Conservation (phyloP, 2,888 invertebrate species). For the Drosophila anomalata region DNA sequence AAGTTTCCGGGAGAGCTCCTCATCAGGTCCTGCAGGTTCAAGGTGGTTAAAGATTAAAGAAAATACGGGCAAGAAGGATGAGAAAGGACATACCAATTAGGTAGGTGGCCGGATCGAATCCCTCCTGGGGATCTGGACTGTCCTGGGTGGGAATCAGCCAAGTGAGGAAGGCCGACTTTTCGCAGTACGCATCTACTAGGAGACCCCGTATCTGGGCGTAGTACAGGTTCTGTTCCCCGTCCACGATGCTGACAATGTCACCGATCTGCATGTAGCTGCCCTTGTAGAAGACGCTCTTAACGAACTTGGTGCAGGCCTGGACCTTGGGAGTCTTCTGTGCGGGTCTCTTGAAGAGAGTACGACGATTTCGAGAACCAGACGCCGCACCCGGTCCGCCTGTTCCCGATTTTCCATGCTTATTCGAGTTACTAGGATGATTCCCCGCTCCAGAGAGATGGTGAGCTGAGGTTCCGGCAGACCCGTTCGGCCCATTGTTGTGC, state of each 20-base stretch:
- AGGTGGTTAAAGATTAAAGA: neutral
- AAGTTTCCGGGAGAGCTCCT: slow-evolving; percentile 93
- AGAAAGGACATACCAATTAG: slow-evolving; percentile 88
- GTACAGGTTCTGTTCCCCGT: slow-evolving; percentile 90
- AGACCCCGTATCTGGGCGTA: slow-evolving; percentile 96
- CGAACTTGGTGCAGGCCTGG: slow-evolving; percentile 92
- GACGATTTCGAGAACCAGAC: slow-evolving; percentile 86
- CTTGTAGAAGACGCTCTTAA: slow-evolving; percentile 90
- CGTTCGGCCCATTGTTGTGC: slow-evolving; percentile 37
- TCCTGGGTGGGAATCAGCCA: slow-evolving; percentile 95
- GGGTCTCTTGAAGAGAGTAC: slow-evolving; percentile 91
- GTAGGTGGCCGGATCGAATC: slow-evolving; percentile 95
- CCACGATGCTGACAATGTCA: slow-evolving; percentile 94
- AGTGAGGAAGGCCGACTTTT: slow-evolving; percentile 95
- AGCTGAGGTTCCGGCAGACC: slow-evolving; percentile 5
- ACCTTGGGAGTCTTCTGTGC: slow-evolving; percentile 92
- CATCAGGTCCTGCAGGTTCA: slow-evolving; percentile 89
- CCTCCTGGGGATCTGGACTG: slow-evolving; percentile 90
- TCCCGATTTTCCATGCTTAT: slow-evolving; percentile 41
- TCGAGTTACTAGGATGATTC: slow-evolving; percentile 22
- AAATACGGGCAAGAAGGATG: neutral
- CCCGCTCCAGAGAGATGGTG: slow-evolving; percentile 20
- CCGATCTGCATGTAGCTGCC: slow-evolving; percentile 94
- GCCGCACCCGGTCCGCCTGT: slow-evolving; percentile 13
- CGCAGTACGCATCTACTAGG: slow-evolving; percentile 95